Base-by-base conservation (phyloP, 2,888 invertebrate species). In the Drosophila anomalata region DNA sequence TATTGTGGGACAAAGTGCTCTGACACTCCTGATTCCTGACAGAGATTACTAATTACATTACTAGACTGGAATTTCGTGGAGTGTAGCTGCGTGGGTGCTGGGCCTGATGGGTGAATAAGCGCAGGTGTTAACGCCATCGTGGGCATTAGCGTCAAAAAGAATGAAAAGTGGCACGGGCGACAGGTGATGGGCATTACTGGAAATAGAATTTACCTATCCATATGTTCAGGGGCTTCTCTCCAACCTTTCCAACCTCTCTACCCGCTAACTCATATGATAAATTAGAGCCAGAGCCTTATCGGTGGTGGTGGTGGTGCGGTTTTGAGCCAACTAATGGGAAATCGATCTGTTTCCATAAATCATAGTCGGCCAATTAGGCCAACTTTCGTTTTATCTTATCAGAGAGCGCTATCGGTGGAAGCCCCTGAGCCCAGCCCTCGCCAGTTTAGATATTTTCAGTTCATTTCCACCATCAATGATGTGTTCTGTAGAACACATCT, bases 121-220 rank as follows among this genome's bases (percentile, higher is more conserved):
- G 54, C 67, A 65, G 65, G 65, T 65, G 65, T 65, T 67, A 54
- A 67, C 67, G 67, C 65, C 65, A 24, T 47, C 67, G 7, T 39
- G 36, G 67, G 67, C 65, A 65, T 65, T 65, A 65, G 55, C 65
- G 65, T 65, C 65, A 47, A 24, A 41, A 39, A 17, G 54, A 53
- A 46, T 29, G 24, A 46, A 54, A 66, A 39, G 33, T 14, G 31
- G 17, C 44, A 11, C 50, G 54, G 39, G 24, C 69, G 52, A 42
- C 68, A 74, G 75, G 51, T 53, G 70, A 56, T 61, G 61, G 60
- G 50, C 68, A 61, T 62, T 47, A 46, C 54, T 65, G 39, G 47
- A 65, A 65, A 67, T 65, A 65, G 67, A 65, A 39, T 24, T 31
- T 1, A 65, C 29, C 65, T 54, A n/a, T 47, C 65, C 67, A 65